Evolutionary conservation across 1,140 invertebrate genomes (phyloP).

Genomic region (Zaprionus inermis): DNA sequence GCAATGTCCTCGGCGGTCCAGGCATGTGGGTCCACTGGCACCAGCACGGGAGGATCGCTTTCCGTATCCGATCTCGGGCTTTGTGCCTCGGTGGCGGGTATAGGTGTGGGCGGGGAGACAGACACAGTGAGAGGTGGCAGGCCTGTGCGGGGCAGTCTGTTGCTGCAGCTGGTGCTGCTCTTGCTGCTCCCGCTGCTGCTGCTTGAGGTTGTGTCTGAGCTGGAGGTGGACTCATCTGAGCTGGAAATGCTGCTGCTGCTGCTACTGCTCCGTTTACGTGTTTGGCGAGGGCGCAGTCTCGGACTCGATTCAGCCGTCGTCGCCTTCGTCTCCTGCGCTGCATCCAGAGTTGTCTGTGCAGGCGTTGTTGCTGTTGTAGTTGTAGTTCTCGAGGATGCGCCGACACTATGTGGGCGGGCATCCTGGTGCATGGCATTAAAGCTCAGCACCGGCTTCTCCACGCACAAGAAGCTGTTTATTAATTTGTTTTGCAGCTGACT

Average conservation of each 20-base stretch:
- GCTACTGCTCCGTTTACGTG: constrained; percentile 1
- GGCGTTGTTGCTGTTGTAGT: constrained; percentile 22
- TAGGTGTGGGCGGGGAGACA: constrained; percentile 21
- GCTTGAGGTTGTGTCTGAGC: constrained; percentile 19
- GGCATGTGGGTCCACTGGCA: constrained; percentile 86
- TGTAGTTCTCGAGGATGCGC: constrained; percentile 28
- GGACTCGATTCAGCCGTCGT: background rate
- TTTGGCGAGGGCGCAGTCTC: background rate
- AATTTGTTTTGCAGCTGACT: constrained; percentile 9
- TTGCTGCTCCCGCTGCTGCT: constrained; percentile 18
- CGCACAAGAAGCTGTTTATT: constrained; percentile 27
- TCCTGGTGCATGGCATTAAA: constrained; percentile 77
- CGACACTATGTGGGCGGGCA: constrained; percentile 53
- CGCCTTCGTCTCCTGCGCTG: constrained; percentile 20
- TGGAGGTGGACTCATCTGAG: constrained; percentile 23
- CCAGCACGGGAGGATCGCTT: constrained; percentile 51
- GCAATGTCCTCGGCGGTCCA: constrained; percentile 87
- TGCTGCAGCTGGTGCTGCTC: background rate
- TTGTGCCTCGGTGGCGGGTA: constrained; percentile 1
- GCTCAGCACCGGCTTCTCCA: constrained; percentile 18
- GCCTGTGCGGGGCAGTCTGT: background rate
- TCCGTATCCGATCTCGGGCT: background rate
- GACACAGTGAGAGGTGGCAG: constrained; percentile 1
- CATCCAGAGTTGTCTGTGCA: constrained; percentile 56
- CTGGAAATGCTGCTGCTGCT: constrained; percentile 47